phyloP scores from a whole-genome alignment of 2,113 vertebrate genomes.

The Ivindomyrus marchei region DNA sequence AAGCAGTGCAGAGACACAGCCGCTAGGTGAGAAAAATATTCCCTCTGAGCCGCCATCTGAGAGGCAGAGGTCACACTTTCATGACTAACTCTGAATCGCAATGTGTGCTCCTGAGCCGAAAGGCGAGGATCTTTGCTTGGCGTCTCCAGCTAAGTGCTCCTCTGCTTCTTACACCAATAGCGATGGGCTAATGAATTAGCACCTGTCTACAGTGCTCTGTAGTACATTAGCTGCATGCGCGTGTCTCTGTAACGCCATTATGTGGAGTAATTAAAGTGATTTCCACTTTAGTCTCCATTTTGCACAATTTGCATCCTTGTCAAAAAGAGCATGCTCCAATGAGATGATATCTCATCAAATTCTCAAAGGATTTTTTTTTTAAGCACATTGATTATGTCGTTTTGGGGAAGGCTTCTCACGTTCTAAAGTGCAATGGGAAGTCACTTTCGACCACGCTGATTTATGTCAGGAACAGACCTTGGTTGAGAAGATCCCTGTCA shows the following conservation, averaged over 20 bases:
- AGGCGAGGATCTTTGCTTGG: background rate
- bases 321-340: background rate
- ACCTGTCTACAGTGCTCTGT: background rate
- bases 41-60: background rate
- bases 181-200: background rate
- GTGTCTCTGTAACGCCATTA: background rate
- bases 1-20: background rate
- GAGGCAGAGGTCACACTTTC: background rate
- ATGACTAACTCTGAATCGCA: background rate
- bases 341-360: background rate
- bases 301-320: background rate
- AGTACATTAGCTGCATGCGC: background rate
- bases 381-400: background rate
- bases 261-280: background rate
- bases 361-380: background rate
- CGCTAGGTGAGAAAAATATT: background rate
- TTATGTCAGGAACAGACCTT: background rate
- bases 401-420: background rate
- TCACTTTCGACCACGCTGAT: background rate
- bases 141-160: background rate
- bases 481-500: background rate
- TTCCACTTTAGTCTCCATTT: background rate
- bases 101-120: background rate
- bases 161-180: background rate
- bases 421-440: background rate